These are phyloP conservation scores for Catajapyx aquilonaris DNA, from an alignment of 1,140 invertebrate species.

Conservation along the genomic window DNA sequence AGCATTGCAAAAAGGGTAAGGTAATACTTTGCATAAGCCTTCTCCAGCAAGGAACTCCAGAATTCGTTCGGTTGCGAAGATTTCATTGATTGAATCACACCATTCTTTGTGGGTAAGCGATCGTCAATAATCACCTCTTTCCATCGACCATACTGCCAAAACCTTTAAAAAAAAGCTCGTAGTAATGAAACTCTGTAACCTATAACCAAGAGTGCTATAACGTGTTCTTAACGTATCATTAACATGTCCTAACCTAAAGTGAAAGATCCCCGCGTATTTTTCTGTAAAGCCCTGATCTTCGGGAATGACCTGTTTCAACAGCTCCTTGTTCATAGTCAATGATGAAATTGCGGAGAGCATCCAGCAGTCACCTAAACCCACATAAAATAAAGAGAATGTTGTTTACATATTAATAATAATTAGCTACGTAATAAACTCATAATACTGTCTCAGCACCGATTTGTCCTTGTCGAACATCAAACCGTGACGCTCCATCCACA, in stretches of 20 bases:
- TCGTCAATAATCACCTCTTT: constrained; percentile 32
- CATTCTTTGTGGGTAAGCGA: constrained; percentile 26
- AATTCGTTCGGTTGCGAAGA: constrained; percentile 22
- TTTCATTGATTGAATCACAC: constrained; percentile 28
- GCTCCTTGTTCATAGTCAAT: constrained; percentile 28
- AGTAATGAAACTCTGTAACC: too few species aligned
- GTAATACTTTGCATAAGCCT: constrained; percentile 28
- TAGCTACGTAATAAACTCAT: too few species aligned
- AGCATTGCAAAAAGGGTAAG: too few species aligned
- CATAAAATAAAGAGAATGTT: too few species aligned
- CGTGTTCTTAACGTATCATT: too few species aligned
- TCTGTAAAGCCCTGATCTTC: constrained; percentile 29
- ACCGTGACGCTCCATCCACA: constrained; percentile 4
- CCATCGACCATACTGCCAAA: constrained; percentile 20
- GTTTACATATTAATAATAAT: too few species aligned
- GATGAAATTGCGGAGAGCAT: constrained; percentile 35
- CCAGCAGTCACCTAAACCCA: constrained; percentile 33
- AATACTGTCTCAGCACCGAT: too few species aligned
- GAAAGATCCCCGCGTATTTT: constrained; percentile 26
- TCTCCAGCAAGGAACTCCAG: constrained; percentile 25
- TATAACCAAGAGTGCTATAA: too few species aligned
- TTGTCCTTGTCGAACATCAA: constrained; percentile 7
- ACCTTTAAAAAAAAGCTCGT: constrained; percentile 18
- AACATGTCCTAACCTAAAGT: too few species aligned
- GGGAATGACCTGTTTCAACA: constrained; percentile 31